These are phyloP conservation scores for Latheticus oryzae DNA, from an alignment of 2,888 invertebrate genomes.

Conservation along the genomic window DNA sequence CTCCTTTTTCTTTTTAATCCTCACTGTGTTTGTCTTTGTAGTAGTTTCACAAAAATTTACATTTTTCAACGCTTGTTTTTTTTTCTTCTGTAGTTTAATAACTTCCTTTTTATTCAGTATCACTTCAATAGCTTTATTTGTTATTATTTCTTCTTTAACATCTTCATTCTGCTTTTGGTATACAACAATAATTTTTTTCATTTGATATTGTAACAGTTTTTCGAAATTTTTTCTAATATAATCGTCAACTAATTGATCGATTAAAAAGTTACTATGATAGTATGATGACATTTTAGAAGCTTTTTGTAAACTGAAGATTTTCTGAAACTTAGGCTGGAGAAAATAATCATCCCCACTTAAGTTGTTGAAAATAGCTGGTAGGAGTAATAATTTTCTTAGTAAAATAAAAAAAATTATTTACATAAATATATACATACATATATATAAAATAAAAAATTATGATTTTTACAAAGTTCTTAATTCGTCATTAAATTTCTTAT, in stretches of 20 bases:
- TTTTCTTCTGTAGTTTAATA: background rate
- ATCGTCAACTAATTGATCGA: conserved; percentile 3
- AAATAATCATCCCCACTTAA: too few species aligned
- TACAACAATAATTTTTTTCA: background rate
- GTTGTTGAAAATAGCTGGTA: too few species aligned
- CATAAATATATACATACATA: too few species aligned
- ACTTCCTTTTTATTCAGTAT: background rate
- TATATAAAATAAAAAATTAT: too few species aligned
- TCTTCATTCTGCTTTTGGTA: background rate
- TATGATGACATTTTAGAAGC: background rate
- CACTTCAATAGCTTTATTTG: background rate
- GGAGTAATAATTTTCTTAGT: too few species aligned
- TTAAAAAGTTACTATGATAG: background rate
- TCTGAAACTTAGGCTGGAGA: too few species aligned
- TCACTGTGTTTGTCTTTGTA: conserved; percentile 1
- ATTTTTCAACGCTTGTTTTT: background rate
- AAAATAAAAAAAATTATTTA: too few species aligned
- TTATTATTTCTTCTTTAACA: background rate
- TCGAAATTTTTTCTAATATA: background rate
- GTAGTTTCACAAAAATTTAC: too few species aligned
- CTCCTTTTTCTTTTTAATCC: too few species aligned
- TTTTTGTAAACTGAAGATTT: too few species aligned
- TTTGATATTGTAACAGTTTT: background rate
- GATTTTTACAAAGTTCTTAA: too few species aligned
- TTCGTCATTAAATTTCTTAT: background rate